These are phyloP conservation scores for Anhinga rufa DNA, from an alignment of 2,113 vertebrate species.

Conservation along the genomic window DNA sequence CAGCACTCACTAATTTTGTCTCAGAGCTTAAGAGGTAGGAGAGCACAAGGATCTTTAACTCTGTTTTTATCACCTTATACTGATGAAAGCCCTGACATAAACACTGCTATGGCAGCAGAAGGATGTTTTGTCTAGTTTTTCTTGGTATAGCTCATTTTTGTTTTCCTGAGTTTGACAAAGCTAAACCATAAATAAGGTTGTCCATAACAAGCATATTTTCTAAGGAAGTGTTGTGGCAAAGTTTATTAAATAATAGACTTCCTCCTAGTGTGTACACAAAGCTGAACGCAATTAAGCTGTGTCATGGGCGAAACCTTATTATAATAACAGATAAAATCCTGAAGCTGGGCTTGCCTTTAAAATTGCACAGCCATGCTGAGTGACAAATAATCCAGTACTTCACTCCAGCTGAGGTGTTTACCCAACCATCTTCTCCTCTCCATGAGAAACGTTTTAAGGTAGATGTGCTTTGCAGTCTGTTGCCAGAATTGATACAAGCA, in stretches of 20 bases:
- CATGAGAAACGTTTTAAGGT: neutral
- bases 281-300: neutral
- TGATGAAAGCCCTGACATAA: neutral
- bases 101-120: neutral
- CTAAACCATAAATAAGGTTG: neutral
- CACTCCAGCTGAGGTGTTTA: conserved; percentile 5
- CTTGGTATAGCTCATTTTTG: neutral
- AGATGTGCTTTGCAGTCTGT: neutral
- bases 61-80: neutral
- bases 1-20: neutral
- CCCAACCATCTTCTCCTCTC: neutral
- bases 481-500: neutral
- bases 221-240: neutral
- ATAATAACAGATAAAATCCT: neutral
- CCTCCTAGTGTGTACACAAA: neutral
- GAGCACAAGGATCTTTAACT: neutral
- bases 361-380: neutral
- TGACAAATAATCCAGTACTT: neutral
- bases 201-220: neutral
- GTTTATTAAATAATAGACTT: neutral
- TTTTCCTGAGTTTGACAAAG: neutral
- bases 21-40: neutral
- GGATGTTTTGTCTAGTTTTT: neutral
- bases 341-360: neutral
- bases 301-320: neutral